phyloP scores from a whole-genome alignment of 1,140 invertebrate genomes.

The Aphidius gifuensis region DNA sequence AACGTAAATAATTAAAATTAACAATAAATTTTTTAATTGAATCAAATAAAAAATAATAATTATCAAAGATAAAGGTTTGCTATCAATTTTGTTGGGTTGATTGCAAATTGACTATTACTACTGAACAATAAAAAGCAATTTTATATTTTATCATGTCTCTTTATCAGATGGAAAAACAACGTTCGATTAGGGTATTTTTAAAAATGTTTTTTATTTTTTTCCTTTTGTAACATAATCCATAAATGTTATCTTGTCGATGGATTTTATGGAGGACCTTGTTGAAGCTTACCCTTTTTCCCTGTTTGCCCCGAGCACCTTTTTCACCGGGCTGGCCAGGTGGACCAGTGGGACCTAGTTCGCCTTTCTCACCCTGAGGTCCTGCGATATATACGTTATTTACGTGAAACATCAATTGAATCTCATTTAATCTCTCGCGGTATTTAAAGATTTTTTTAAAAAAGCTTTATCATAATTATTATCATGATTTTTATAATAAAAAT shows the following conservation, averaged over 20 bases:
- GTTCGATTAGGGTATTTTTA: too few relatives aligned
- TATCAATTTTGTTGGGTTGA: too few relatives aligned
- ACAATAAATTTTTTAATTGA: too few relatives aligned
- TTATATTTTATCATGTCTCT: too few relatives aligned
- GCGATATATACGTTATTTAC: slow-evolving; percentile 34
- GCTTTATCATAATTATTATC: neutral
- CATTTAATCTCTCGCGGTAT: too few relatives aligned
- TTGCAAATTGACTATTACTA: too few relatives aligned
- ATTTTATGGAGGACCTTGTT: slow-evolving; percentile 48
- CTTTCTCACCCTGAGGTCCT: slow-evolving; percentile 75
- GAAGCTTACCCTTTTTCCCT: slow-evolving; percentile 80
- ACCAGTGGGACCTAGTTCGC: slow-evolving; percentile 70
- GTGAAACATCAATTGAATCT: too few relatives aligned
- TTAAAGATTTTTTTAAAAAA: too few relatives aligned
- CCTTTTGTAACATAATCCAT: slow-evolving; percentile 12
- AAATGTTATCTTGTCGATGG: slow-evolving; percentile 14
- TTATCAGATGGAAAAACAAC: neutral
- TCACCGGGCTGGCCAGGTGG: slow-evolving; percentile 71
- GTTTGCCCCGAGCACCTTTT: slow-evolving; percentile 76
- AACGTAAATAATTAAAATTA: too few relatives aligned
- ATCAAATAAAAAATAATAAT: too few relatives aligned
- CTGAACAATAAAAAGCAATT: too few relatives aligned
- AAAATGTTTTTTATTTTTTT: neutral
- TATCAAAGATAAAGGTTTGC: too few relatives aligned
- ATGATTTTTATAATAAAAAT: neutral